Conservation (phyloP, 2,888 invertebrate genomes). For the Monopis laevigella region DNA sequence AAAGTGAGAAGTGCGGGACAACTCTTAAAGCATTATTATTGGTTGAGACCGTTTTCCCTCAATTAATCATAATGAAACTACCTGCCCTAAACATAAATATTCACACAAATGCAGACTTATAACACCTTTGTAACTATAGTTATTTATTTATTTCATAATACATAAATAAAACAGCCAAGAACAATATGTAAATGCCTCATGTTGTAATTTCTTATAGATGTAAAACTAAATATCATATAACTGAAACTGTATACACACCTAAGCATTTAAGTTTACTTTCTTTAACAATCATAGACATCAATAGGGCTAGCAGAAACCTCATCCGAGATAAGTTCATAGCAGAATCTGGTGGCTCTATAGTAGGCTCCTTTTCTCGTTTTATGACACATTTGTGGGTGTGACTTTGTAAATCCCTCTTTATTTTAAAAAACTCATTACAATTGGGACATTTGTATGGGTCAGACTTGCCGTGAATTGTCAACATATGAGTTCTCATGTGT, state of each 20-base stretch:
- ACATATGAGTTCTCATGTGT: constrained; percentile 89
- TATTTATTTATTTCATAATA: neutral
- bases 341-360: constrained; percentile 44
- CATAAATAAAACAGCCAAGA: constrained; percentile 4
- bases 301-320: constrained; percentile 81
- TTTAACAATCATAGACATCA: constrained; percentile 85
- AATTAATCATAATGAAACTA: too few relatives aligned
- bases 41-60: too few relatives aligned
- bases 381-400: constrained; percentile 66
- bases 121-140: too few relatives aligned
- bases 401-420: constrained; percentile 75
- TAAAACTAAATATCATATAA: constrained; percentile 13
- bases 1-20: too few relatives aligned
- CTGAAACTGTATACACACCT: constrained; percentile 70
- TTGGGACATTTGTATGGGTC: constrained; percentile 81
- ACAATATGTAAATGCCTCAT: neutral
- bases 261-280: constrained; percentile 79
- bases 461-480: constrained; percentile 80
- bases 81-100: too few relatives aligned
- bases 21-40: too few relatives aligned
- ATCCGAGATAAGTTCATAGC: constrained; percentile 77
- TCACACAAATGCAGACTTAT: too few relatives aligned
- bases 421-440: constrained; percentile 79
- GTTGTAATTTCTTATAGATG: constrained; percentile 9
- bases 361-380: constrained; percentile 28